phyloP scores from a whole-genome alignment of 1,140 invertebrate species.

The Anoplophora glabripennis region DNA sequence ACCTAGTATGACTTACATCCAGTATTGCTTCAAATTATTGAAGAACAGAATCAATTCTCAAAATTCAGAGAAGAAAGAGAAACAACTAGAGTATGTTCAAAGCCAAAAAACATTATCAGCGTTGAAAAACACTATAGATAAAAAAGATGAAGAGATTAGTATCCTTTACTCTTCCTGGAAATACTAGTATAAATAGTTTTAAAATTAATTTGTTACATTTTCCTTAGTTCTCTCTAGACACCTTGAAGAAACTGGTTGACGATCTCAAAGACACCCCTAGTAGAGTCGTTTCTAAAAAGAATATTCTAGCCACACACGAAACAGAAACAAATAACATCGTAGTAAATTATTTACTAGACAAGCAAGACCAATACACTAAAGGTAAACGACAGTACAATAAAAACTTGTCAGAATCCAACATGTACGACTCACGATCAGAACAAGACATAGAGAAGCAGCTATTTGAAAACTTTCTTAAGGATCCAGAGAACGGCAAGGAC shows the following conservation, averaged over 20 bases:
- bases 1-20: conserved; percentile 13
- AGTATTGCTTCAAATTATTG: conserved; percentile 21
- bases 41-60: conserved; percentile 10
- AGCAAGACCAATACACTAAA: no score
- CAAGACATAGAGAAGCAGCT: not conserved
- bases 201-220: not conserved
- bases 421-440: not conserved
- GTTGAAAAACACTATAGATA: not conserved
- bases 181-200: not conserved
- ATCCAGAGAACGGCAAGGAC: not conserved
- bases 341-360: no score
- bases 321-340: no score
- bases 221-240: not conserved
- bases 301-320: no score
- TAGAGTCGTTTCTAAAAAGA: no score
- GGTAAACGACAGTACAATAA: no score
- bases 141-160: conserved; percentile 47
- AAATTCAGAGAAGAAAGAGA: conserved; percentile 8
- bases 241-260: no score
- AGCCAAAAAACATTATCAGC: not conserved
- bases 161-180: conserved; percentile 41
- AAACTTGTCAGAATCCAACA: not conserved
- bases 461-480: conserved; percentile 1
- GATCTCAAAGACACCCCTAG: no score
- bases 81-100: not conserved